phyloP scores from a whole-genome alignment of 2,888 invertebrate species.

The Drosophila prolongata region DNA sequence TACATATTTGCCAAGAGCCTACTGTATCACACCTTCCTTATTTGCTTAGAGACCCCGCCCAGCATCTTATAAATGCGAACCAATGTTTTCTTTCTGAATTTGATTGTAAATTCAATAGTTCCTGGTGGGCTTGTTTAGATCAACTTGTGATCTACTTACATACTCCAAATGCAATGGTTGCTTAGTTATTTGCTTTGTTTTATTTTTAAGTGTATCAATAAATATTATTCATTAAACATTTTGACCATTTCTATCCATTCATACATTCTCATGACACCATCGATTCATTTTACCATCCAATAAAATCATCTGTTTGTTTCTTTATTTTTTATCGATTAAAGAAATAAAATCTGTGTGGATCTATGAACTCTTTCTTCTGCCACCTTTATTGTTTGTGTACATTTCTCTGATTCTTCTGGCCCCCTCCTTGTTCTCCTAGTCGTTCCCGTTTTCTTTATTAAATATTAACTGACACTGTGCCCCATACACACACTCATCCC shows the following conservation, averaged over 20 bases:
- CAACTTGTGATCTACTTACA: background rate
- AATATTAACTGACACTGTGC: slow-evolving; percentile 28
- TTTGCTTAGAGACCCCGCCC: background rate
- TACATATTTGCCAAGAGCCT: slow-evolving; percentile 14
- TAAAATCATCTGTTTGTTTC: no score
- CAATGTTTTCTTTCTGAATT: slow-evolving; percentile 4
- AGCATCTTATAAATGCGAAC: background rate
- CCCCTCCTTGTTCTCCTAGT: slow-evolving; percentile 10
- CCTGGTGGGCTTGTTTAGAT: slow-evolving; percentile 3
- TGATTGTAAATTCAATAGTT: slow-evolving; percentile 4
- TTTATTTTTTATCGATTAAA: background rate
- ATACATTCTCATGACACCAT: background rate
- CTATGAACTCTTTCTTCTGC: slow-evolving; percentile 1
- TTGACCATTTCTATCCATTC: no score
- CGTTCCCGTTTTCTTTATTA: slow-evolving; percentile 20
- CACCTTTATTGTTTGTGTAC: slow-evolving; percentile 7
- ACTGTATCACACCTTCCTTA: slow-evolving; percentile 10
- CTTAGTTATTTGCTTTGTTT: no score
- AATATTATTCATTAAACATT: no score
- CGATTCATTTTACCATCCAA: background rate
- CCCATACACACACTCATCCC: slow-evolving; percentile 10
- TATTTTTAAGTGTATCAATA: no score
- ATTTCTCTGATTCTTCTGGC: background rate
- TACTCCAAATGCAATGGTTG: background rate
- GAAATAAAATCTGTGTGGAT: slow-evolving; percentile 11